These are phyloP conservation scores for Andrena praecox DNA, from an alignment of 2,888 invertebrate species.

Conservation along the genomic window DNA sequence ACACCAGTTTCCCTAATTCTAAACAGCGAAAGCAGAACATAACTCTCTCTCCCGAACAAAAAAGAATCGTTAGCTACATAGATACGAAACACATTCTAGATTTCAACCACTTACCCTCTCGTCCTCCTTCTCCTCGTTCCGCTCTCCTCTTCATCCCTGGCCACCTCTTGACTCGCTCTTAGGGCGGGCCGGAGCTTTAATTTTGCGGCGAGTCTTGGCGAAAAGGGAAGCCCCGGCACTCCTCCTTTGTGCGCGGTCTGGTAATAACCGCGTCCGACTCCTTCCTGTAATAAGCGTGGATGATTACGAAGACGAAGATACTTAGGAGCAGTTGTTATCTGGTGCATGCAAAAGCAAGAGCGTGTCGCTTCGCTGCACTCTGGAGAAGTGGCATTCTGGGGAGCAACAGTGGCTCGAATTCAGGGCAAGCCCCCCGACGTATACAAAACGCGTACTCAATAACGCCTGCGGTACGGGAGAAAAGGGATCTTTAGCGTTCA, in stretches of 20 bases:
- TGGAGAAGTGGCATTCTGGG: conserved; percentile 8
- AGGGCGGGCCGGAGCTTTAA: conserved; percentile 67
- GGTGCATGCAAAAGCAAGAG: conserved; percentile 64
- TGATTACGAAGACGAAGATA: conserved; percentile 68
- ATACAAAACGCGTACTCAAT: conserved; percentile 58
- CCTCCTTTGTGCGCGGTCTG: conserved; percentile 49
- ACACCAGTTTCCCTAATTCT: conserved; percentile 14
- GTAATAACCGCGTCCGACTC: conserved; percentile 65
- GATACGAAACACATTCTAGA: conserved; percentile 27
- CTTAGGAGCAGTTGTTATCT: conserved; percentile 64
- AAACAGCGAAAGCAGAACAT: background rate
- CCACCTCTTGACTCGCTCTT: conserved; percentile 59
- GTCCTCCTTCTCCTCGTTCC: conserved; percentile 6
- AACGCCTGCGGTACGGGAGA: conserved; percentile 33
- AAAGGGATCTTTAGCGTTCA: conserved; percentile 58
- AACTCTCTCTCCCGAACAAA: background rate
- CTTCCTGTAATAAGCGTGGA: conserved; percentile 66
- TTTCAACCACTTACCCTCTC: conserved; percentile 25
- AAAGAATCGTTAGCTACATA: conserved; percentile 14
- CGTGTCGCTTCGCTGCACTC: background rate
- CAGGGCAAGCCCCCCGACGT: conserved; percentile 41
- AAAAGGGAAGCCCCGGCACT: conserved; percentile 55
- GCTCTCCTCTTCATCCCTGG: conserved; percentile 28
- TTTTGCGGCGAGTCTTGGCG: conserved; percentile 65
- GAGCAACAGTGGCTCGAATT: conserved; percentile 52